Evolutionary conservation across 1,140 invertebrate species (phyloP).

Genomic region (Aphelenchoides besseyi): DNA sequence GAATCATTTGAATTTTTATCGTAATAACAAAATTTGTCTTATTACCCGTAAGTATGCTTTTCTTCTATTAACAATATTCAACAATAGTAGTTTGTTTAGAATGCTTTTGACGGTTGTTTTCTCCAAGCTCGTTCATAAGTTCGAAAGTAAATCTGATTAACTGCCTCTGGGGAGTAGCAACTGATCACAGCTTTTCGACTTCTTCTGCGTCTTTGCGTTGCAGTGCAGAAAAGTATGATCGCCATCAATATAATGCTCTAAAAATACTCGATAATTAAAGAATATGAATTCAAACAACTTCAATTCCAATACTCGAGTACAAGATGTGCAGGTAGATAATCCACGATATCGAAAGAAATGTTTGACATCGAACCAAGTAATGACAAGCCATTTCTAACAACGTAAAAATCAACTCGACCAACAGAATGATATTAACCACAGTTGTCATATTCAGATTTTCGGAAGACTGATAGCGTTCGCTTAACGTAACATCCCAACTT

Average conservation of each 20-base stretch:
- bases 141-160: background rate
- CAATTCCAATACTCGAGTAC: background rate
- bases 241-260: background rate
- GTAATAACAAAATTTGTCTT: too few relatives aligned
- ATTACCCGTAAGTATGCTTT: too few relatives aligned
- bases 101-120: too few relatives aligned
- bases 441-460: background rate
- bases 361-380: background rate
- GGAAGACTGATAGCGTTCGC: background rate
- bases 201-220: background rate
- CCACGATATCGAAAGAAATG: background rate
- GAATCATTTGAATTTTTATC: too few relatives aligned
- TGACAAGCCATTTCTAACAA: background rate
- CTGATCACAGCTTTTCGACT: background rate
- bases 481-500: background rate
- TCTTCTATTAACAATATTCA: too few relatives aligned
- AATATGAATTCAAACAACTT: background rate
- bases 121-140: background rate
- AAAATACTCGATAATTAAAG: background rate
- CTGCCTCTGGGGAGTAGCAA: background rate
- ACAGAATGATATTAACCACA: background rate
- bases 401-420: background rate
- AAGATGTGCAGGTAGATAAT: background rate
- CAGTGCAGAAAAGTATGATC: background rate
- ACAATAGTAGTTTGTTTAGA: too few relatives aligned